Evolutionary conservation across 2,113 vertebrate species (phyloP).

Genomic region (Panurus biarmicus): DNA sequence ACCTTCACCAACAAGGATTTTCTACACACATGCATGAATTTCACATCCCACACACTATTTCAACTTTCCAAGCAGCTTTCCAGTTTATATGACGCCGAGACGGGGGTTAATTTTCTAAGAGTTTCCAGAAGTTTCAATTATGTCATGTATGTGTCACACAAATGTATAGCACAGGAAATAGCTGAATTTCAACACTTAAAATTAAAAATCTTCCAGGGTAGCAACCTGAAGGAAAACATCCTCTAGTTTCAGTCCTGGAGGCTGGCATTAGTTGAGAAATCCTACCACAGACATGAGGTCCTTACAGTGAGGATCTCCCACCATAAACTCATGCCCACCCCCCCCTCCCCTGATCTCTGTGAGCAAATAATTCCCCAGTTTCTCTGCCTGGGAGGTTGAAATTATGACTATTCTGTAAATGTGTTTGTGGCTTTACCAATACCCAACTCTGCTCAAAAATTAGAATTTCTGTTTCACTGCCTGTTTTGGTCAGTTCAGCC

Average conservation of each 20-base stretch:
- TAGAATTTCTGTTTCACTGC: not conserved
- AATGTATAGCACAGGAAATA: slow-evolving; percentile 48
- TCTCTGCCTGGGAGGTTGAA: not conserved
- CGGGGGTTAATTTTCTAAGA: not conserved
- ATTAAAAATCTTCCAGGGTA: slow-evolving; percentile 53
- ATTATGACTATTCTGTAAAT: not conserved
- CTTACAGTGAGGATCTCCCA: not conserved
- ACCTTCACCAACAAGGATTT: not conserved
- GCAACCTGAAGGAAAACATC: slow-evolving; percentile 28
- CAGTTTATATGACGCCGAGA: not conserved
- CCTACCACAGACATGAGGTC: not conserved
- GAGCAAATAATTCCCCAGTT: not conserved
- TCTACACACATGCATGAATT: not conserved
- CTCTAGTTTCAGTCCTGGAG: not conserved
- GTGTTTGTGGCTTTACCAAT: not conserved
- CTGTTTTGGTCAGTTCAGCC: not conserved
- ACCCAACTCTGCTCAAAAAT: not conserved
- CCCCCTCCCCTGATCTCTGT: rapidly evolving
- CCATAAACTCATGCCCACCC: not conserved
- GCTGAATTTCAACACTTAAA: slow-evolving; percentile 64
- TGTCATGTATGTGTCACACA: slow-evolving; percentile 24
- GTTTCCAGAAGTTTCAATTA: slow-evolving; percentile 51
- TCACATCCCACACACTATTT: not conserved
- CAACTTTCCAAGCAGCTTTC: slow-evolving; percentile 31
- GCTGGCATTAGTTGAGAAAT: not conserved